phyloP scores from a whole-genome alignment of 2,113 vertebrate species.

The Numida meleagris region DNA sequence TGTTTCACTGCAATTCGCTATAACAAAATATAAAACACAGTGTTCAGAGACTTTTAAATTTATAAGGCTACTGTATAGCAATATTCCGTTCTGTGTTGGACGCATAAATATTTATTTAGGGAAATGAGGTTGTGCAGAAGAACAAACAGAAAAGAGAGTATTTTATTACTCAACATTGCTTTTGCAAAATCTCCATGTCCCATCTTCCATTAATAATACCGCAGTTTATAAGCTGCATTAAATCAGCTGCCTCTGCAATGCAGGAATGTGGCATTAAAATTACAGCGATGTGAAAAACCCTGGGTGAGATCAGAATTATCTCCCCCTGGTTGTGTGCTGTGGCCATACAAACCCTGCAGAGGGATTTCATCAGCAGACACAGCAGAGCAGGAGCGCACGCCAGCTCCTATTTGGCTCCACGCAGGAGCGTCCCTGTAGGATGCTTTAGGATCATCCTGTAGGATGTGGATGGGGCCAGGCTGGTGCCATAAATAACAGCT shows the following conservation, averaged over 20 bases:
- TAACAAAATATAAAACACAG: background rate
- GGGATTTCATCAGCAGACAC: background rate
- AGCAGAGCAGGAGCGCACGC: background rate
- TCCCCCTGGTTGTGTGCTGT: background rate
- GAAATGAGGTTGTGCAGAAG: constrained; percentile 41
- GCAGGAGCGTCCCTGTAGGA: background rate
- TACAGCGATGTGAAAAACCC: background rate
- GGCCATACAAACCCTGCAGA: background rate
- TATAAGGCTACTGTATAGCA: background rate
- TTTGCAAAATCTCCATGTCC: constrained; percentile 44
- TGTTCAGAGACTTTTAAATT: constrained; percentile 25
- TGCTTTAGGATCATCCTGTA: background rate
- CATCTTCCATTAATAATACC: constrained; percentile 59
- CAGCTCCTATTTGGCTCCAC: background rate
- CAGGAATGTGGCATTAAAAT: constrained; percentile 54
- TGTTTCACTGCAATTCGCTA: background rate
- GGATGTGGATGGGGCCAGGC: background rate
- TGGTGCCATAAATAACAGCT: background rate
- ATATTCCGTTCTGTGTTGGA: background rate
- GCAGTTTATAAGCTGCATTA: constrained; percentile 58
- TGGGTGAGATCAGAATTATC: background rate
- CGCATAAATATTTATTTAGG: constrained; percentile 66
- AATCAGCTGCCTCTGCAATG: constrained; percentile 69
- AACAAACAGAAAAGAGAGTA: constrained; percentile 37
- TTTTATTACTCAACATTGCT: constrained; percentile 49